Percentiles rank a stretch among this genome's conserved stretches.
Evolutionary conservation across 2,113 vertebrate species (phyloP).

Genomic region (Cephalopholis sonnerati): DNA sequence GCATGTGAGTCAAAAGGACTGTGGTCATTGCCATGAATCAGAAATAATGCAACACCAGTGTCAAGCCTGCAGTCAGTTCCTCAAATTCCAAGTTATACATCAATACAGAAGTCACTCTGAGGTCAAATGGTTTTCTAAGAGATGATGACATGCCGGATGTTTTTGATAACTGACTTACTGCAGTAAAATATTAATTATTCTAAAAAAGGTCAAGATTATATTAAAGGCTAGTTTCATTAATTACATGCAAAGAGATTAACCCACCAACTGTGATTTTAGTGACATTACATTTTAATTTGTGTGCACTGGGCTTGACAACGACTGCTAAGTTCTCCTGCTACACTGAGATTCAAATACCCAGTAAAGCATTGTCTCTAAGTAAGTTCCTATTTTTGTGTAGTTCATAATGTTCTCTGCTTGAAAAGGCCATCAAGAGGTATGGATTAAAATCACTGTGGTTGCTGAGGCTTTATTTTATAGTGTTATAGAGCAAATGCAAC

Average conservation of each 20-base stretch:
- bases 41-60: not conserved
- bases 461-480: not conserved
- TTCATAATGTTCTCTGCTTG: not conserved
- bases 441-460: not conserved
- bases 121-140: conserved; percentile 12
- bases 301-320: not conserved
- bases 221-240: not conserved
- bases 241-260: conserved; percentile 4
- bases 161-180: not conserved
- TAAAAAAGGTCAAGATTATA: not conserved
- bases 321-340: not conserved
- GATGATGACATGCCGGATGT: not conserved
- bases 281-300: not conserved
- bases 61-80: conserved; percentile 2
- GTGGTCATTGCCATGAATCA: not conserved
- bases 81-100: not conserved
- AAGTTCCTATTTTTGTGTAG: not conserved
- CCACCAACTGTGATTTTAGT: not conserved
- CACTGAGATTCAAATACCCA: too few species aligned
- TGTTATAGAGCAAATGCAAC: too few species aligned
- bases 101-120: not conserved
- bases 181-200: conserved; percentile 1
- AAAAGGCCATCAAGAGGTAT: not conserved
- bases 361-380: not conserved
- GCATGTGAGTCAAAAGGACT: conserved; percentile 3